Percentiles rank a stretch among this genome's conserved stretches.
Evolutionary conservation across 2,888 invertebrate genomes (phyloP).

Genomic region (Andrena chrysosceles): DNA sequence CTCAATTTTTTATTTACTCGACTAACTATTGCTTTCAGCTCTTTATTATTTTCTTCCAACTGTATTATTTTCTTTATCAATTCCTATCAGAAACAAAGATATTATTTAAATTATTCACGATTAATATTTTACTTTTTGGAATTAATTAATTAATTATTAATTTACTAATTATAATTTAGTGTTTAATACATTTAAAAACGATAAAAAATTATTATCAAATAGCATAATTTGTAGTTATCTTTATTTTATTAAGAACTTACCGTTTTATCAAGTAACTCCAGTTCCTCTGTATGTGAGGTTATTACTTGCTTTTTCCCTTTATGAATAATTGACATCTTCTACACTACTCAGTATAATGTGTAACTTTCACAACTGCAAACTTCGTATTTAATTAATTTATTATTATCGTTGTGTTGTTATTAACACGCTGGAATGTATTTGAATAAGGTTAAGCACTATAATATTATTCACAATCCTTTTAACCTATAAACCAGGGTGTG

Average conservation of each 20-base stretch:
- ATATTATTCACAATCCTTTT: too few relatives aligned
- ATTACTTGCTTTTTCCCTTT: background rate
- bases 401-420: too few relatives aligned
- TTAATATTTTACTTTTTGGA: background rate
- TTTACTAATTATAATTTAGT: background rate
- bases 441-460: too few relatives aligned
- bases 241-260: constrained; percentile 14
- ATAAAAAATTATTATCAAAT: too few relatives aligned
- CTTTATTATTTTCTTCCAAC: constrained; percentile 91
- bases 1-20: constrained; percentile 70
- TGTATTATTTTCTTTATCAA: constrained; percentile 90
- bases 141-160: too few relatives aligned
- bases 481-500: too few relatives aligned
- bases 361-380: too few relatives aligned
- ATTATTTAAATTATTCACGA: background rate
- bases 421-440: too few relatives aligned
- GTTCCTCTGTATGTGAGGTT: constrained; percentile 10
- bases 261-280: constrained; percentile 39
- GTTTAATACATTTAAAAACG: background rate
- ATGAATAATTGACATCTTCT: background rate
- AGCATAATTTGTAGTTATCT: background rate
- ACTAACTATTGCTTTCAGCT: constrained; percentile 90
- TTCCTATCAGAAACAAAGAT: constrained; percentile 86
- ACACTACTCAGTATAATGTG: too few relatives aligned
- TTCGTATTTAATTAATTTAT: too few relatives aligned